Evolutionary conservation across 2,888 invertebrate species (phyloP).

Genomic region (Ellobium chinense): DNA sequence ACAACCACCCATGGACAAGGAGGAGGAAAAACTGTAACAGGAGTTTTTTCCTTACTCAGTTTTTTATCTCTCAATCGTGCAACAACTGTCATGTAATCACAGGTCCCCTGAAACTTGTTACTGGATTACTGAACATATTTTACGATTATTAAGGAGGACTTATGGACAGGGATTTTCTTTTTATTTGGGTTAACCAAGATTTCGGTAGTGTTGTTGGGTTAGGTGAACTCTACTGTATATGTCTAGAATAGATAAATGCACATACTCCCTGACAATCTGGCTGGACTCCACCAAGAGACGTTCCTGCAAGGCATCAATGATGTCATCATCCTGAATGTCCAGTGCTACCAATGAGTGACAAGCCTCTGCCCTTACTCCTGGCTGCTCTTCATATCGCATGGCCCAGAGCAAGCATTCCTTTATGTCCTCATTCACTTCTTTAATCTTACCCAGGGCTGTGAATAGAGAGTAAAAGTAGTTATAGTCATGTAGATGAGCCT

Average conservation of each 20-base stretch:
- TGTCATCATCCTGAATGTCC: slow-evolving; percentile 67
- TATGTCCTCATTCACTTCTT: slow-evolving; percentile 66
- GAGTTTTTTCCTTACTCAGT: too few species aligned
- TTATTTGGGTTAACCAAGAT: too few species aligned
- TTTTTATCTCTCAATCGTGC: too few species aligned
- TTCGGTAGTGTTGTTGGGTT: too few species aligned
- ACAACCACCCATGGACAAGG: too few species aligned
- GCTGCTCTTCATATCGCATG: slow-evolving; percentile 75
- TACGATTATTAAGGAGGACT: too few species aligned
- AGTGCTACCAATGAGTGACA: slow-evolving; percentile 74
- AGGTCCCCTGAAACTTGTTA: too few species aligned
- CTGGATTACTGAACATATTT: too few species aligned
- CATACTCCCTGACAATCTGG: slow-evolving; percentile 74
- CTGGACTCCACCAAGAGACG: slow-evolving; percentile 75
- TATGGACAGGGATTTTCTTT: too few species aligned
- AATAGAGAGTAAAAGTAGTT: too few species aligned
- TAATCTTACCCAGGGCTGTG: slow-evolving; percentile 77
- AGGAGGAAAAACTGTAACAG: not conserved
- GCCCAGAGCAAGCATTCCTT: slow-evolving; percentile 76
- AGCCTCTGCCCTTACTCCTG: slow-evolving; percentile 77
- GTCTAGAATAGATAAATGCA: slow-evolving; percentile 19
- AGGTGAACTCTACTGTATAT: not conserved
- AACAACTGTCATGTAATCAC: too few species aligned
- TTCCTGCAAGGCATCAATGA: slow-evolving; percentile 75
- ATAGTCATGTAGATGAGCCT: too few species aligned